Evolutionary conservation across 2,113 vertebrate species (phyloP), one percentile per base, ranked within the genome.

Genomic region (Azemiops feae): DNA sequence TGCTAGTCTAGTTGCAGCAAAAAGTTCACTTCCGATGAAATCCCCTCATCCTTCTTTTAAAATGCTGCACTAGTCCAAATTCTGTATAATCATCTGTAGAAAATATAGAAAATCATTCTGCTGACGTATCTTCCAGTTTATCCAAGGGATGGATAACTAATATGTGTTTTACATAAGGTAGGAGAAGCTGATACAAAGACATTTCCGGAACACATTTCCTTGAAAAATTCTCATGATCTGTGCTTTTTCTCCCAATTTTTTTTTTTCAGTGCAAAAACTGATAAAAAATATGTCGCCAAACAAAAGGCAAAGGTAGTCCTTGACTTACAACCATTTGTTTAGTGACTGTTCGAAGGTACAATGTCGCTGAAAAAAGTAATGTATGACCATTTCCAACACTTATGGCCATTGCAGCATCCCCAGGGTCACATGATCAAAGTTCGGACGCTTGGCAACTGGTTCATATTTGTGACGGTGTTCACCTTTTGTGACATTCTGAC

Each of bases 221-320:
- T 8, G 5, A 94, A 93, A 92, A 92, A 91, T 89, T 34, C 0
- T 92, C 92, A 50, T 85, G 89, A 95, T 54, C 8, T 91, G 81
- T 58, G 55, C 10, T 60, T 89, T 92, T 92, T 27, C 47, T 52
- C 5, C 88, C 89, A 93, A 81, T 92, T 30, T 43, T 11, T 50
- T 16, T 52, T 57, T 30, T 4, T 85, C n/a, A 91, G 85, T 81
- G 50, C 18, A 39, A 81, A 74, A 39, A 39, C 5, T 89, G 10
- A 54, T 86, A 12, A 16, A 89, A 52, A 64, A 95, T 25, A 54
- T 55, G 69, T 89, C 47, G 60, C 87, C 53, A 74, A 93, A 94
- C 87, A 3, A 90, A 69, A 94, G 18, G 0, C 87, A 93, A 91
- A 93, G 60, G 30, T 69, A 69, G 4, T 34, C 30, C 1, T 69